phyloP scores from a whole-genome alignment of 1,140 invertebrate species.

The Orchesella cincta region DNA sequence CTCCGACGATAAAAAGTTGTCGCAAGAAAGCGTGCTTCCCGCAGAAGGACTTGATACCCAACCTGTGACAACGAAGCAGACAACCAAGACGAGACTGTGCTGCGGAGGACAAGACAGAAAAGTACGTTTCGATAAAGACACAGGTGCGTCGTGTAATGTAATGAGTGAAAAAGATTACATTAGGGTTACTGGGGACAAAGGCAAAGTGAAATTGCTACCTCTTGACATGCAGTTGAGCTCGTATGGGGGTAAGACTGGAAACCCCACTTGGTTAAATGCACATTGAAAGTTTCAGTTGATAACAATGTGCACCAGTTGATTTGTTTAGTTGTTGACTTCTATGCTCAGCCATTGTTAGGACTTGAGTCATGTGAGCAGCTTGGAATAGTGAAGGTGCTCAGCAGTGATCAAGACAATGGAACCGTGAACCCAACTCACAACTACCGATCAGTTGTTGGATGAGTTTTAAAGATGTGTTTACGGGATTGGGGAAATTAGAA shows the following conservation, averaged over 20 bases:
- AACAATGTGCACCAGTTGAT: background rate
- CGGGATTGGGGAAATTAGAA: slow-evolving; percentile 31
- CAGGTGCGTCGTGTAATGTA: background rate
- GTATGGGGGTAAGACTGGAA: background rate
- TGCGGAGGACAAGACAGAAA: no score
- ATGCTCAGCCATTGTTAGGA: slow-evolving; percentile 20
- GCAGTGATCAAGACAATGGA: slow-evolving; percentile 29
- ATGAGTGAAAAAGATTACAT: background rate
- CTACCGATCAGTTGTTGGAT: background rate
- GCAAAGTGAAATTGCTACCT: background rate
- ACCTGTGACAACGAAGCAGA: no score
- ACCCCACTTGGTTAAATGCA: background rate
- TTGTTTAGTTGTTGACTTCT: background rate
- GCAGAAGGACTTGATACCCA: no score
- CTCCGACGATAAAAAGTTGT: no score
- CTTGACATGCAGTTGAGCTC: background rate
- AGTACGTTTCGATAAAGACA: no score
- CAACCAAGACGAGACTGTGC: no score
- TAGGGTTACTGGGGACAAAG: background rate
- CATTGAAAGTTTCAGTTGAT: no score
- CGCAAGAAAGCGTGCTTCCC: no score
- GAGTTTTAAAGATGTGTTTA: slow-evolving; percentile 33
- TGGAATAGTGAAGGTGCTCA: slow-evolving; percentile 30
- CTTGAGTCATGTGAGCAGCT: slow-evolving; percentile 19
- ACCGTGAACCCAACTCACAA: background rate